A percentile compares a stretch with the other conserved stretches of the same genome.
Evolutionary conservation across 2,113 vertebrate genomes (phyloP).

Genomic region (Aphelocoma coerulescens): DNA sequence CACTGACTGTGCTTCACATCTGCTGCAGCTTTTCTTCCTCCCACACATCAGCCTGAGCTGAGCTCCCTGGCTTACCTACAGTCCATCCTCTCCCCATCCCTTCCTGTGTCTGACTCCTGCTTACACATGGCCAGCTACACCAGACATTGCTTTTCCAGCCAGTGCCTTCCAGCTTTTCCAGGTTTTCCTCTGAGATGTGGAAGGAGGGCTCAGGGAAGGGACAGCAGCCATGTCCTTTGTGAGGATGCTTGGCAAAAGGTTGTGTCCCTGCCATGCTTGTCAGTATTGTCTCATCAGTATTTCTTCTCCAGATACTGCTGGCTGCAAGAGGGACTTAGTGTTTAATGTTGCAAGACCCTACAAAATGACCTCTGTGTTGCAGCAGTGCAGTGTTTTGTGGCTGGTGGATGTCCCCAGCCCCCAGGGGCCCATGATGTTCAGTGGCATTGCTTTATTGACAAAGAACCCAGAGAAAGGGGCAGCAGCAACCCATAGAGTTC

Average conservation of each 20-base stretch:
- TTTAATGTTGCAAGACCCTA: background rate
- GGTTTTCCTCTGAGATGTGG: background rate
- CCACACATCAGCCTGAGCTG: background rate
- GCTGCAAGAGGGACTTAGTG: background rate
- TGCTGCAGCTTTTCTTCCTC: background rate
- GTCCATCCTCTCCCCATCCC: fast-evolving
- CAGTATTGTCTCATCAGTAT: background rate
- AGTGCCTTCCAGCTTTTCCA: background rate
- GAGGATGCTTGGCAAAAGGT: background rate
- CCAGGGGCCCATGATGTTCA: fast-evolving
- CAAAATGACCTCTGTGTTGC: background rate
- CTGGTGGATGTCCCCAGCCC: background rate
- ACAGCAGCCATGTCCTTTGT: background rate
- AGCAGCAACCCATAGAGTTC: background rate
- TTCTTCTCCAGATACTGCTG: background rate
- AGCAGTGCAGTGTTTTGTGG: background rate
- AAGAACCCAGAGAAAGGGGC: background rate
- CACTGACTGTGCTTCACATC: background rate
- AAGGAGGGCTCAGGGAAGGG: background rate
- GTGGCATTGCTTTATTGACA: background rate
- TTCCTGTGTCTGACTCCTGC: background rate
- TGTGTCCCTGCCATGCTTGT: background rate
- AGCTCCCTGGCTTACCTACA: background rate
- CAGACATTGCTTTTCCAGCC: background rate
- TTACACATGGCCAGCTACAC: background rate